Evolutionary conservation across 2,113 vertebrate genomes (phyloP), one percentile per base, ranked within the genome.

Genomic region (Sinocyclocheilus rhinocerous): DNA sequence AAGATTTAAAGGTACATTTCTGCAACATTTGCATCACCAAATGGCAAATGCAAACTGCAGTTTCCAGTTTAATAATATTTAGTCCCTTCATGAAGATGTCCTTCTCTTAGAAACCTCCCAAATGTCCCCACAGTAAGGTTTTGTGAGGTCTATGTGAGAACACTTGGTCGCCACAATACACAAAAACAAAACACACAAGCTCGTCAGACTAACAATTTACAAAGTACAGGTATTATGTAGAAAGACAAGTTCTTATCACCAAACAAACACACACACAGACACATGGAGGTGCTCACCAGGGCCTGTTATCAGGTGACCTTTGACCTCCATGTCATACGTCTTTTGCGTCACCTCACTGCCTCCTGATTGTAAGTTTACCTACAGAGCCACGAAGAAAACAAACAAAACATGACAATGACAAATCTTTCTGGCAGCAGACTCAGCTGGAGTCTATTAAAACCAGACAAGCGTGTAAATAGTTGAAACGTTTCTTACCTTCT

Each of bases 241-340:
- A 52, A 50, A 76, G 24, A 52, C 75, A 70, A 9, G 33, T 39
- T 70, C 29, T 70, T 65, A 36, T 70, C 69, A 52, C 15, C n/a
- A 76, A 50, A 29, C 39, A 76, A 16, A 76, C 29, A 87, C 29
- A 87, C 29, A 84, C n/a, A 75, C 33, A 63, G n/a, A 29, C n/a
- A 79, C 29, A 39, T 16, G 67, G 29, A 24, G 33, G 11, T 50
- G n/a, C 91, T 92, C 85, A 97, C 96, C 95, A 91, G 93, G 91
- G 55, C 92, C 92, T 77, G 90, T 95, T 90, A 96, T 96, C 90
- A 96, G 92, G 89, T 96, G 96, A 94, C 94, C 94, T 94, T 95
- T 97, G 95, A 97, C 95, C 94, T 97, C 96, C 96, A 97, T 97
- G 88, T 88, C 90, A 88, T 87, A 89, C 26, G 88, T 88, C 26